A percentile compares a stretch with the other conserved stretches of the same genome.
Evolutionary conservation across 2,888 invertebrate species (phyloP).

Genomic region (Drosophila colorata): DNA sequence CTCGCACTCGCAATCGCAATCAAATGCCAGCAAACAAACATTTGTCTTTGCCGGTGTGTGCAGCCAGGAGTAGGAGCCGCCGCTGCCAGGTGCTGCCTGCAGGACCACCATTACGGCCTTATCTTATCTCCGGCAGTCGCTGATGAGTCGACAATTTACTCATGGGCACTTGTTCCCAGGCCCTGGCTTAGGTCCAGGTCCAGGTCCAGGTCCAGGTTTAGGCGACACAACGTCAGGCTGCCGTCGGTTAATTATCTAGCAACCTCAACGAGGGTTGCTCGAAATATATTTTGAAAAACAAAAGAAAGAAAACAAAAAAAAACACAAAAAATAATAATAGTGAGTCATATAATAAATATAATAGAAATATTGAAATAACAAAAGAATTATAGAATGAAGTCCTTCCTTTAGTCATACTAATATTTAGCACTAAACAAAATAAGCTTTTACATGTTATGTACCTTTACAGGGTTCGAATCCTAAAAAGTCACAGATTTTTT

Average conservation of each 20-base stretch:
- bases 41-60: constrained; percentile 54
- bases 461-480: too few species aligned
- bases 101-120: constrained; percentile 60
- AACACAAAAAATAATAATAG: too few species aligned
- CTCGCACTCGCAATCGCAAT: constrained; percentile 21
- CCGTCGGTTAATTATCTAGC: constrained; percentile 44
- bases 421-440: too few species aligned
- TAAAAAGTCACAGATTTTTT: too few species aligned
- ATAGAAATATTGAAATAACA: too few species aligned
- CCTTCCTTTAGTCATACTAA: too few species aligned
- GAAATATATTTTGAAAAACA: neutral
- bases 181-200: constrained; percentile 2
- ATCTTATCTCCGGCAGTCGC: constrained; percentile 48
- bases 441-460: too few species aligned
- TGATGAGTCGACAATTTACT: constrained; percentile 61
- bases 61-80: constrained; percentile 9
- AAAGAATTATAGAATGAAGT: too few species aligned
- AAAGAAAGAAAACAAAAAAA: too few species aligned
- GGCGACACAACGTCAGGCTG: constrained; percentile 14
- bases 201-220: neutral
- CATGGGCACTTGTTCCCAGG: constrained; percentile 69
- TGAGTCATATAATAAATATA: too few species aligned
- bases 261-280: constrained; percentile 25
- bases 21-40: constrained; percentile 66
- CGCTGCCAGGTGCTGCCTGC: neutral